Base-by-base conservation (phyloP, 2,113 vertebrate genomes). In the Gobio gobio region DNA sequence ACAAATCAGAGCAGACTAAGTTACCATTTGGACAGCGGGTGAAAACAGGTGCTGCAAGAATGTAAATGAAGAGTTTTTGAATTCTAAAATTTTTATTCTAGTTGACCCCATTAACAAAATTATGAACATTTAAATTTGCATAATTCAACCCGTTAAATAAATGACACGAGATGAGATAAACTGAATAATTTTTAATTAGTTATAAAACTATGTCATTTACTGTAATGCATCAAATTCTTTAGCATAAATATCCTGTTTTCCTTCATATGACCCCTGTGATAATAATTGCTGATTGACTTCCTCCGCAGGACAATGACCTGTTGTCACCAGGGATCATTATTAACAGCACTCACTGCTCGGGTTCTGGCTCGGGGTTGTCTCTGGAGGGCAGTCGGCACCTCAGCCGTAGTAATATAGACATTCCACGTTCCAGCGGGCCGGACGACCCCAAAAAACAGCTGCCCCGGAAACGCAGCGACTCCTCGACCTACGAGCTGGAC, bases 401-500 rank as follows among this genome's bases (percentile, higher is more conserved):
- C 85, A 99, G 98, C 91, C 97, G 97, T 74, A 99, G 98, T 94
- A 99, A 97, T 94, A 95, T 98, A 6, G 98, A 99, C 94, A 98
- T 99, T 93, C 97, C 97, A 10, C 97, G 95, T 54, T 91, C 89
- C 89, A 95, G 95, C 83, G 95, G 95, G 0, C 92, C 95, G 45
- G 98, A 99, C 58, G 97, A 99, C 89, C 91, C 96, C 93, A 97
- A 95, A 91, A 97, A 93, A 78, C 96, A 95, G 89, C 94, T 97
- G 49, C 97, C 97, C 24, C 96, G 98, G 14, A 99, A 99, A 87
- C 96, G 97, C 91, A 99, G 98, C 5, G 98, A 99, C 93, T 99
- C 97, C 0, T 99, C 98, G 86, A 99, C 98, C 45, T 99, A 98
- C 0, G 98, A 99, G 90, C 89, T 97, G 89, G 98, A 99, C 94